Evolutionary conservation across 2,797 vertebrate species (phyloP).

Genomic region (Danionella dracula): DNA sequence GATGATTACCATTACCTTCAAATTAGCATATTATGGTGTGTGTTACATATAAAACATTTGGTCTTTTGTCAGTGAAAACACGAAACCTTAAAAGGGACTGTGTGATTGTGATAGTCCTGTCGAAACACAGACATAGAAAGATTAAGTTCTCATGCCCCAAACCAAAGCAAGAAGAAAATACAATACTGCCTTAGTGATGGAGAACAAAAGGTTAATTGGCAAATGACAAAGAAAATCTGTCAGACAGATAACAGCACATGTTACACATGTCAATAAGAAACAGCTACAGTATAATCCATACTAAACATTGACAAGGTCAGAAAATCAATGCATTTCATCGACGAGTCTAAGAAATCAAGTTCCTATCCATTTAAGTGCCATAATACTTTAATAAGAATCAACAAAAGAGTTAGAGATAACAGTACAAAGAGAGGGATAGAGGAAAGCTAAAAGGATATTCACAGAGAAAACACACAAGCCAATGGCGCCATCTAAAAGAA

Average conservation of each 20-base stretch:
- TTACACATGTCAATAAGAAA: conserved; percentile 25
- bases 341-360: conserved; percentile 7
- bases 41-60: conserved; percentile 40
- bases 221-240: conserved; percentile 29
- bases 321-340: conserved; percentile 17
- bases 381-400: conserved; percentile 1
- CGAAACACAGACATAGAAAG: conserved; percentile 27
- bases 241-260: conserved; percentile 27
- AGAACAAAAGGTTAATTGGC: conserved; percentile 22
- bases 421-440: conserved; percentile 5
- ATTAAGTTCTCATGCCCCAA: conserved; percentile 35
- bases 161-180: conserved; percentile 36
- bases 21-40: conserved; percentile 31
- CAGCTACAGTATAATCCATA: conserved; percentile 8
- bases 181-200: conserved; percentile 34
- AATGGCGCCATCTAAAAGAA: conserved; percentile 7
- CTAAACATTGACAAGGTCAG: background rate
- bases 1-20: conserved; percentile 31
- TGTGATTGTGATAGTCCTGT: conserved; percentile 25
- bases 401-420: conserved; percentile 12
- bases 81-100: conserved; percentile 34
- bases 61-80: conserved; percentile 38
- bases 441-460: conserved; percentile 7
- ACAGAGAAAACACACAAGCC: conserved; percentile 15
- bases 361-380: conserved; percentile 1